A percentile compares a stretch with the other conserved stretches of the same genome.
Evolutionary conservation across 2,797 vertebrate species (phyloP).

Genomic region (Microctenopoma stevenorrisi): DNA sequence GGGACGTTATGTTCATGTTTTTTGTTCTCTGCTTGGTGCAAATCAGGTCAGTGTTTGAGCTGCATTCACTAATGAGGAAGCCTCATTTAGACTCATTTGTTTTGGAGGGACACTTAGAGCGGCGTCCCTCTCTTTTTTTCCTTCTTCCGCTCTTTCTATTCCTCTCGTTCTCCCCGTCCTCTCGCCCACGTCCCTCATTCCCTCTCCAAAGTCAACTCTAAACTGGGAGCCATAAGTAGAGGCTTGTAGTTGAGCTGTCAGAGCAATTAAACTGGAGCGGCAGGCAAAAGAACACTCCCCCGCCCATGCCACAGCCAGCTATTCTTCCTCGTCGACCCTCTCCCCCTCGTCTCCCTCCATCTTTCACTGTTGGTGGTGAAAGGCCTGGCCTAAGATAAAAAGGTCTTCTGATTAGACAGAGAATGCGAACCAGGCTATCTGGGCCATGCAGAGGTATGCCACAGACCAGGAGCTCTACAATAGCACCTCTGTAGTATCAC

Average conservation of each 20-base stretch:
- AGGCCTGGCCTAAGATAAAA: constrained; percentile 63
- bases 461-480: constrained; percentile 69
- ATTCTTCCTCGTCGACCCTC: constrained; percentile 34
- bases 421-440: constrained; percentile 44
- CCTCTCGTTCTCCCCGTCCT: no score
- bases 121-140: constrained; percentile 15
- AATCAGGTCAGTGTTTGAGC: constrained; percentile 62
- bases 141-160: background rate
- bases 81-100: constrained; percentile 55
- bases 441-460: constrained; percentile 68
- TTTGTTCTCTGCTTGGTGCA: constrained; percentile 17
- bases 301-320: constrained; percentile 33
- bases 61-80: constrained; percentile 61
- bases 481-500: constrained; percentile 70
- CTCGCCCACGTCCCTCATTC: background rate
- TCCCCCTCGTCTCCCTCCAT: constrained; percentile 35
- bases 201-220: constrained; percentile 39
- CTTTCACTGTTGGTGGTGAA: constrained; percentile 60
- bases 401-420: constrained; percentile 67
- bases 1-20: constrained; percentile 8
- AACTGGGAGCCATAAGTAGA: constrained; percentile 52
- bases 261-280: constrained; percentile 73
- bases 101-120: constrained; percentile 45
- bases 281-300: constrained; percentile 62
- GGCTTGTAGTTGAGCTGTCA: constrained; percentile 71